Percentiles rank a stretch among this genome's conserved stretches.
These are phyloP conservation scores for Boloria selene DNA, from an alignment of 2,888 invertebrate genomes.

Conservation along the genomic window DNA sequence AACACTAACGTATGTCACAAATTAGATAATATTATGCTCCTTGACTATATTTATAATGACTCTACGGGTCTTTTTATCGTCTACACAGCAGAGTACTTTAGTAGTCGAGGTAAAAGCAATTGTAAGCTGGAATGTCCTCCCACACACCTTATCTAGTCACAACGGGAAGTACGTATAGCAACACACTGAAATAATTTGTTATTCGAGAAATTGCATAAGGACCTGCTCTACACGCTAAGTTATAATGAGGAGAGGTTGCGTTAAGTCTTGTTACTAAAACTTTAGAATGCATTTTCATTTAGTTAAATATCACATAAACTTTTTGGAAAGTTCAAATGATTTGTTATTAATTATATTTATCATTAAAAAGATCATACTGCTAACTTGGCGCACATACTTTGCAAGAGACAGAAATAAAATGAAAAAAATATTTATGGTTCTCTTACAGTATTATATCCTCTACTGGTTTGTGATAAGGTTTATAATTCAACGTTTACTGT, in stretches of 20 bases:
- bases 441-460: background rate
- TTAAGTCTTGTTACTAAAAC: too few species aligned
- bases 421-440: background rate
- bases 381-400: background rate
- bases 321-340: too few species aligned
- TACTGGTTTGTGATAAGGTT: background rate
- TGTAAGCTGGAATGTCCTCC: conserved; percentile 40
- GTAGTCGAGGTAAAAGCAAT: conserved; percentile 25
- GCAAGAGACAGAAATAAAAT: conserved; percentile 2
- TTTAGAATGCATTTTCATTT: too few species aligned
- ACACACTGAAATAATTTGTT: conserved; percentile 21
- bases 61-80: background rate
- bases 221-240: background rate
- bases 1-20: background rate
- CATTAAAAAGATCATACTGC: too few species aligned
- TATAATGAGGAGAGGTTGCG: background rate
- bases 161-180: conserved; percentile 39
- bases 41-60: too few species aligned
- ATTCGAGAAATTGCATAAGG: conserved; percentile 11
- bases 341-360: too few species aligned
- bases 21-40: too few species aligned
- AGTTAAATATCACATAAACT: too few species aligned
- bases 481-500: background rate
- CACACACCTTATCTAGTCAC: conserved; percentile 37
- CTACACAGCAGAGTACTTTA: conserved; percentile 17